phyloP scores from a whole-genome alignment of 1,140 invertebrate species.

The Lutraria rhynchaena region DNA sequence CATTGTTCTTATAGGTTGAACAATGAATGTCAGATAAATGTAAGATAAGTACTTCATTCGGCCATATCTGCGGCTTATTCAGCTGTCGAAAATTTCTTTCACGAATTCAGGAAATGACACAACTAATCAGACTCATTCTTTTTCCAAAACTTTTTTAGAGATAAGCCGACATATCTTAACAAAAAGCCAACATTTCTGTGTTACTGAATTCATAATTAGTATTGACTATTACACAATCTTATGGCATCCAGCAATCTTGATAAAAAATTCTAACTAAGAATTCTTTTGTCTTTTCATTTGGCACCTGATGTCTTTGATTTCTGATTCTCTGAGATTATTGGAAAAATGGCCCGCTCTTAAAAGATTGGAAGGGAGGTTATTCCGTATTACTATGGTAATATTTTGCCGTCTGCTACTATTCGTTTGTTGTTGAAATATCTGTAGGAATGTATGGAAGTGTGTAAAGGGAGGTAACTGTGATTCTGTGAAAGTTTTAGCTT shows the following conservation, averaged over 20 bases:
- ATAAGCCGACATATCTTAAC: conserved; percentile 32
- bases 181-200: conserved; percentile 31
- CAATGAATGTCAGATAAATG: no score
- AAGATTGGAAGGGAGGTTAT: no score
- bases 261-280: conserved; percentile 10
- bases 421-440: no score
- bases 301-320: conserved; percentile 23
- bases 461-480: no score
- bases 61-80: neutral
- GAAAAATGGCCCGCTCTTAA: conserved; percentile 3
- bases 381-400: no score
- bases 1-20: no score
- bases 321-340: neutral
- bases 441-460: no score
- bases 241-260: conserved; percentile 25
- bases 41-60: no score
- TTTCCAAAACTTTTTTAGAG: neutral
- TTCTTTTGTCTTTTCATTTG: conserved; percentile 34
- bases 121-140: conserved; percentile 33
- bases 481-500: no score
- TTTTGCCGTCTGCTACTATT: no score
- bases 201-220: conserved; percentile 11
- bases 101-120: conserved; percentile 30
- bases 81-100: conserved; percentile 29
- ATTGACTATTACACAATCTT: conserved; percentile 53